Evolutionary conservation across 2,888 invertebrate genomes (phyloP), one percentile per base, ranked within the genome.

Genomic region (Tipula confusa): DNA sequence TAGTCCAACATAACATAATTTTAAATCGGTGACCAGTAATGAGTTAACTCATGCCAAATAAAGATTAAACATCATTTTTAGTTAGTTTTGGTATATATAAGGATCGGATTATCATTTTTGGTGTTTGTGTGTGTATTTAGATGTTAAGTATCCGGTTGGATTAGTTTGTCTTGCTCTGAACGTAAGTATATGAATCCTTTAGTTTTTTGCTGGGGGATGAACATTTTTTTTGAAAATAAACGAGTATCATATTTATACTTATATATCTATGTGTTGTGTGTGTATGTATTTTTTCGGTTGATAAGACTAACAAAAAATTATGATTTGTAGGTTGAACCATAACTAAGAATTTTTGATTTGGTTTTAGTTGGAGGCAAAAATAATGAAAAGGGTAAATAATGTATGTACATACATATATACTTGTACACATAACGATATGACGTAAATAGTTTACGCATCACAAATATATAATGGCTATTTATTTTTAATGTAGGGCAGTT

Each of bases 321-420:
- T 64, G 64, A 64, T 64, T 64, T 64, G 64, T 64, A 64, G 64
- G 64, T 24, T 64, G 64, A 64, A 64, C 64, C 64, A 64, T 64
- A 64, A 64, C 64, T 64, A 64, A 64, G 24, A 24, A 64, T 64
- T 64, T 64, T 64, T 64, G 24, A 64, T 64, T 64, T 64, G 64
- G 64, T 64, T 64, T 64, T 64, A 64, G 64, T 64, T 64, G 11
- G 64, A 24, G 64, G 64, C 64, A 64, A 4, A n/a, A n/a, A n/a
- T 64, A 64, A 64, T 64, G 64, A 64, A 64, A 64, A 64, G 64
- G 64, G 64, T 64, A 64, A 64, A 64, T n/a, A n/a, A n/a, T n/a
- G n/a, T n/a, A n/a, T n/a, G 64, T 64, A 24, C 6, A n/a, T 64
- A 48, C 18, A n/a, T 48, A 64, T 64, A 24, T 64, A n/a, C 24